These are phyloP conservation scores for Vicugna pacos DNA, from an alignment of 2,113 vertebrate genomes.

Conservation along the genomic window DNA sequence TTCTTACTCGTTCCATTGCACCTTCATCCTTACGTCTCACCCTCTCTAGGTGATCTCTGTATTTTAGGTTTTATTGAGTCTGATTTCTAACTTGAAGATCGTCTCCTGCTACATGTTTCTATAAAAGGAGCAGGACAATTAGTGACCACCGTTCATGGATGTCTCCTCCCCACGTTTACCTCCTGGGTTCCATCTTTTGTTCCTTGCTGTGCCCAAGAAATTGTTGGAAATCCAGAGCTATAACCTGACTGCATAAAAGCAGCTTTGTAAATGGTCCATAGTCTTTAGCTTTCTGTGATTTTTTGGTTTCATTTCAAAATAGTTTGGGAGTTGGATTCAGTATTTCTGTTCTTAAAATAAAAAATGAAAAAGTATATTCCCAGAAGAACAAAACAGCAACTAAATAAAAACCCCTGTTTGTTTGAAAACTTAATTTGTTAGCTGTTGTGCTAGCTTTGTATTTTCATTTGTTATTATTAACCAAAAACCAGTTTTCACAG, in stretches of 20 bases:
- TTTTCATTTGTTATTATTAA: slow-evolving; percentile 20
- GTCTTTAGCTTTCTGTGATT: neutral
- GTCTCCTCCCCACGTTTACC: neutral
- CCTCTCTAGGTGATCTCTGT: neutral
- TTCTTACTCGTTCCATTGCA: neutral
- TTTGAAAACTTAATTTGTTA: slow-evolving; percentile 44
- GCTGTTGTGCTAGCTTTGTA: neutral
- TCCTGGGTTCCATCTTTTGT: neutral
- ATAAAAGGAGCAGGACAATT: neutral
- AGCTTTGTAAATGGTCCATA: neutral
- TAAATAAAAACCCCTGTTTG: neutral
- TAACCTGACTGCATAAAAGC: neutral
- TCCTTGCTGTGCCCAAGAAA: slow-evolving; percentile 2
- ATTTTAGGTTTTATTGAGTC: neutral
- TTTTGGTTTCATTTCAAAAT: slow-evolving; percentile 42
- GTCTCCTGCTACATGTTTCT: neutral
- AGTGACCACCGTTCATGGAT: neutral
- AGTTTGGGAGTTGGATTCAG: neutral
- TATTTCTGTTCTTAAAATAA: slow-evolving; percentile 29
- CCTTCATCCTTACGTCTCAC: neutral
- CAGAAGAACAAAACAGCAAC: neutral
- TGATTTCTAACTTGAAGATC: neutral
- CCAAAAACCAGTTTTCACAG: neutral
- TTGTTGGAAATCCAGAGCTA: neutral
- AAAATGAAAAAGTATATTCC: neutral